Evolutionary conservation across 2,888 invertebrate genomes (phyloP), one percentile per base, ranked within the genome.

Genomic region (Thymelicus sylvestris): DNA sequence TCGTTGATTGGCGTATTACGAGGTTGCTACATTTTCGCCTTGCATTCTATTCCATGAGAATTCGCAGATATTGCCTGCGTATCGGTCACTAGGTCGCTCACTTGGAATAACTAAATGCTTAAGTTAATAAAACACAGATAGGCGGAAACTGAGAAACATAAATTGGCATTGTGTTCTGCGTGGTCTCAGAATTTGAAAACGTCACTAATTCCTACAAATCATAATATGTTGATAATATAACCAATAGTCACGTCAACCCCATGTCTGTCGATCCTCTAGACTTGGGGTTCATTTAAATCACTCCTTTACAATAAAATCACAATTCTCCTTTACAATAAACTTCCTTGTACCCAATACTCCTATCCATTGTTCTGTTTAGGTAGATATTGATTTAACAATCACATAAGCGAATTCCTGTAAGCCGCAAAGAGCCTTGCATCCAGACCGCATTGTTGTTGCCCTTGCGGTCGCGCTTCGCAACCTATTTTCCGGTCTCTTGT

Each of bases 21-120:
- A 85, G 76, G 89, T 91, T 92, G 89, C 91, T 88, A 91, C 90
- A 91, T 88, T 91, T 90, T 89, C 86, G 89, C 89, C 88, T 90
- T 91, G 90, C 90, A 89, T 91, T 90, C 85, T 89, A 87, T 88
- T 91, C 90, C 87, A 90, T 92, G 92, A 88, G 91, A 91, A 89
- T 83, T 86, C 87, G 85, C 86, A 87, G 81, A 82, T 89, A 86
- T 87, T 85, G 85, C 89, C 84, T 87, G 85, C 88, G 84, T 87
- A 85, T 87, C 84, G 87, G 86, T 85, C 87, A 88, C 83, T 90
- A 85, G 91, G 91, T 90, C 90, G 87, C 81, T 82, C 75, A 83
- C 83, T 83, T 83, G 80, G 71, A 72, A 74, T 70, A 64, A 67
- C 44, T 66, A 75, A 79, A 79, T 62, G 63, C 68, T 38, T 57